Conservation (phyloP, 1,140 invertebrate species). For the Mamestra configurata region DNA sequence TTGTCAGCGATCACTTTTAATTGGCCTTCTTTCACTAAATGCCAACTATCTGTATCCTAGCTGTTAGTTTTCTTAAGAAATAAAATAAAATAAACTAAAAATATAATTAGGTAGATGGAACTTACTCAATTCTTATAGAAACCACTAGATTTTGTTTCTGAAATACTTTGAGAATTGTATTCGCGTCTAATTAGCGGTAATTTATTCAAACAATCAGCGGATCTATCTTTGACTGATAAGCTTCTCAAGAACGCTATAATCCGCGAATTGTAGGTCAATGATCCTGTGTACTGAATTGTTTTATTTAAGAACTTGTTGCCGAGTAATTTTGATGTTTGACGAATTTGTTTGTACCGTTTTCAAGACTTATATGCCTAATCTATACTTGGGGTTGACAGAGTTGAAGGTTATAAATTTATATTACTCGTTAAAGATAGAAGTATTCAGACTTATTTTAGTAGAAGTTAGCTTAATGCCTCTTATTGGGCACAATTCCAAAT, state of each 20-base stretch:
- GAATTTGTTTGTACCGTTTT: neutral
- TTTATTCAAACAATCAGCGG: constrained; percentile 36
- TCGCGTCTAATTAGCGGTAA: constrained; percentile 20
- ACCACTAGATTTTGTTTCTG: neutral
- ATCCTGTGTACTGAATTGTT: neutral
- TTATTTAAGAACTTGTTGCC: neutral
- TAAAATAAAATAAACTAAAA: too few species aligned
- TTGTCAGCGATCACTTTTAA: too few species aligned
- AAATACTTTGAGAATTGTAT: constrained; percentile 1
- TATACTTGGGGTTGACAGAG: too few species aligned
- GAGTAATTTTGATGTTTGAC: neutral
- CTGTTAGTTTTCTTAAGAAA: too few species aligned
- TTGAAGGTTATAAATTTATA: too few species aligned
- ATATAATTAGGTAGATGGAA: neutral
- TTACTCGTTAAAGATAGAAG: too few species aligned
- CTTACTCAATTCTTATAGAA: neutral
- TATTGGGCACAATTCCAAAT: too few species aligned
- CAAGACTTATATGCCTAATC: too few species aligned
- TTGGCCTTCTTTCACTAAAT: too few species aligned
- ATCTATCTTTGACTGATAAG: constrained; percentile 47
- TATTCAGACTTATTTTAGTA: too few species aligned
- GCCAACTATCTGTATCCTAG: too few species aligned
- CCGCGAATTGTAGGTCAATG: neutral
- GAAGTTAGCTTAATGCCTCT: too few species aligned
- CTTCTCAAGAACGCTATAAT: constrained; percentile 11